These are phyloP conservation scores for Madoqua kirkii DNA, from an alignment of 2,113 vertebrate genomes.

Conservation along the genomic window DNA sequence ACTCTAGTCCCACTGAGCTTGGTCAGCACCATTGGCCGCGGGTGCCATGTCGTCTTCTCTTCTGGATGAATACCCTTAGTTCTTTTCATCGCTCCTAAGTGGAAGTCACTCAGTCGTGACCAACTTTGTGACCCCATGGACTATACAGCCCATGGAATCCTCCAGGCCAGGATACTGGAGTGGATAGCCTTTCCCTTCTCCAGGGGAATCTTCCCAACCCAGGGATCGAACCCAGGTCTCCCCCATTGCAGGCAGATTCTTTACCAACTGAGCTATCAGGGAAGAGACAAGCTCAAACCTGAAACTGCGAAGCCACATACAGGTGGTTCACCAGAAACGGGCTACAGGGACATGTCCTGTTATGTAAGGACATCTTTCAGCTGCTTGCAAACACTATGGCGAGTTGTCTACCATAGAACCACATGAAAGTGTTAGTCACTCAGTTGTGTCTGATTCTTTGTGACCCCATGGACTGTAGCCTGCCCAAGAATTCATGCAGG, in stretches of 20 bases:
- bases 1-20: background rate
- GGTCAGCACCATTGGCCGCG: background rate
- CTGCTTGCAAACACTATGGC: background rate
- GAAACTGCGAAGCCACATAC: background rate
- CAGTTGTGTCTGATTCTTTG: background rate
- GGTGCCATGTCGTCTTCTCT: background rate
- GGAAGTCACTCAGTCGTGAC: background rate
- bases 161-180: background rate
- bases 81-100: background rate
- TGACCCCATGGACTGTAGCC: background rate
- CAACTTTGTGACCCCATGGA: accelerated
- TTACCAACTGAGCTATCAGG: background rate
- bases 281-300: background rate
- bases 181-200: background rate
- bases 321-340: background rate
- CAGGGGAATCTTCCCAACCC: background rate
- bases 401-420: background rate
- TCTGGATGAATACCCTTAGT: background rate
- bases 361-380: background rate
- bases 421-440: background rate
- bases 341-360: background rate
- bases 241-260: background rate
- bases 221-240: background rate
- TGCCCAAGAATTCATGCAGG: background rate
- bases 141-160: background rate